Evolutionary conservation across 2,113 vertebrate genomes (phyloP).

Genomic region (Carassius carassius): DNA sequence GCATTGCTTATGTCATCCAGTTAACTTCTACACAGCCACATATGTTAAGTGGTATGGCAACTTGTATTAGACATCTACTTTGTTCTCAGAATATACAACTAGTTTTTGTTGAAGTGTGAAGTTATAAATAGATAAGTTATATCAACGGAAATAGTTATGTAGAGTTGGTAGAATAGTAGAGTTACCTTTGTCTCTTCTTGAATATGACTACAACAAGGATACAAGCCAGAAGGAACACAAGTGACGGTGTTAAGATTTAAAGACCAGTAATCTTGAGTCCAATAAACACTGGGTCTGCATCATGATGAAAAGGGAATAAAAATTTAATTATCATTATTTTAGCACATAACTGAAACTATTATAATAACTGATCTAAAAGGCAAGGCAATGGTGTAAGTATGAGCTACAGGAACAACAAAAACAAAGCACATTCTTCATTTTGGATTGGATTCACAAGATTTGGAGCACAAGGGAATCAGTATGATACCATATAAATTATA

Average conservation of each 20-base stretch:
- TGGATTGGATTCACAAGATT: no score
- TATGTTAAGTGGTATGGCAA: neutral
- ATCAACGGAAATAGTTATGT: no score
- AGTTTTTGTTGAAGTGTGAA: neutral
- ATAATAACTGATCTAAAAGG: neutral
- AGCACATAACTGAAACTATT: neutral
- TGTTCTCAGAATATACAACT: neutral
- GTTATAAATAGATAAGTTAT: neutral
- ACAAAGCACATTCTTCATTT: no score
- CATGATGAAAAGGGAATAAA: neutral
- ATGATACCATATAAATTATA: neutral
- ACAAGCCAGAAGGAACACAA: slow-evolving; percentile 44
- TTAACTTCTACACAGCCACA: neutral
- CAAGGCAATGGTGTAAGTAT: neutral
- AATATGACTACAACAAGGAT: slow-evolving; percentile 49
- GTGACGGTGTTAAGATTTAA: slow-evolving; percentile 6
- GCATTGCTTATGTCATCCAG: neutral
- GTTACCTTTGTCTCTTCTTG: slow-evolving; percentile 53
- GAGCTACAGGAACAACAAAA: neutral
- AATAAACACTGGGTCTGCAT: no score
- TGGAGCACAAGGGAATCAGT: neutral
- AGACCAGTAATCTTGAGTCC: neutral
- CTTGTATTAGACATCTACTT: neutral
- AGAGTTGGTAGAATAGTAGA: no score
- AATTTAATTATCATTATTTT: neutral